Evolutionary conservation across 2,113 vertebrate species (phyloP).

Genomic region (Nothoprocta pentlandii): DNA sequence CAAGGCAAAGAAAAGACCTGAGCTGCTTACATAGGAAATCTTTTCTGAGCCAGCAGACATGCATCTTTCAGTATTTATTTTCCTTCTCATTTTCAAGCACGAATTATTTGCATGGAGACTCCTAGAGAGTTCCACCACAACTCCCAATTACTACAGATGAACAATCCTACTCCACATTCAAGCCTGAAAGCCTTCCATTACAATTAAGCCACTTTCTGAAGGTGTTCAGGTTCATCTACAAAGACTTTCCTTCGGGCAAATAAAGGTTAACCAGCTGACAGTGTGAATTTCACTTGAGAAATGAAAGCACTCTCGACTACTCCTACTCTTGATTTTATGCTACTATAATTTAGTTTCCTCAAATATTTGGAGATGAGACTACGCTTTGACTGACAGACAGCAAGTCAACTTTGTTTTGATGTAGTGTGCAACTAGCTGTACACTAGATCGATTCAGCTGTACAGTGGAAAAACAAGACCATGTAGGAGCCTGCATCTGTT

Average conservation of each 20-base stretch:
- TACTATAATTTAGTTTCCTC: background rate
- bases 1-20: background rate
- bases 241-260: background rate
- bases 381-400: background rate
- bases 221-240: background rate
- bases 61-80: background rate
- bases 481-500: background rate
- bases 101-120: background rate
- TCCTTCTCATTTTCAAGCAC: background rate
- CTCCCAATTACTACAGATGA: background rate
- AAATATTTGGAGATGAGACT: background rate
- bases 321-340: background rate
- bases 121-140: background rate
- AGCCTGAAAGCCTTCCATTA: background rate
- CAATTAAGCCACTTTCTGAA: background rate
- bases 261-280: background rate
- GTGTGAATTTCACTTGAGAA: background rate
- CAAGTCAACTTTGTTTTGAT: background rate
- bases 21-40: background rate
- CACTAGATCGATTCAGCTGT: background rate
- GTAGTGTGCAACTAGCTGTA: background rate
- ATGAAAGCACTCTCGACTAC: background rate
- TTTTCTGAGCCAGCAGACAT: background rate
- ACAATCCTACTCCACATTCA: background rate
- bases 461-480: no score